Evolutionary conservation across 2,888 invertebrate genomes (phyloP).

Genomic region (Quadroppia sp.): DNA sequence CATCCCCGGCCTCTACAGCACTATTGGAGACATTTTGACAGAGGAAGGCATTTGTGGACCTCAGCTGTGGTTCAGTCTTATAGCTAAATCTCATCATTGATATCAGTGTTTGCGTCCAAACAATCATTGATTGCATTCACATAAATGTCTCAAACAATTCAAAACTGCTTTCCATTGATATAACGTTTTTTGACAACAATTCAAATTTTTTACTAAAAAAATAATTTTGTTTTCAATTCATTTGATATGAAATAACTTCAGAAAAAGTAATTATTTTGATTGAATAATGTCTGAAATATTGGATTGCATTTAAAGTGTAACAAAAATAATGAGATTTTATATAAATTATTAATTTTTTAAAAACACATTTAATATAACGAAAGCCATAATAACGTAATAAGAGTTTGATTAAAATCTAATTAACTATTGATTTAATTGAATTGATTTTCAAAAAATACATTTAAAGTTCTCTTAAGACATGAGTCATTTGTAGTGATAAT

Average conservation of each 20-base stretch:
- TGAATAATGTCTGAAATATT: too few relatives aligned
- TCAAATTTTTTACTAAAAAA: too few relatives aligned
- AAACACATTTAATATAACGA: too few relatives aligned
- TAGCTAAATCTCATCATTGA: conserved; percentile 1
- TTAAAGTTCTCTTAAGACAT: background rate
- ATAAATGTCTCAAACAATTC: background rate
- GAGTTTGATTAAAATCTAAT: background rate
- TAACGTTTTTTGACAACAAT: too few relatives aligned
- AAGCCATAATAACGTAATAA: too few relatives aligned
- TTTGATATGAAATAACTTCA: too few relatives aligned
- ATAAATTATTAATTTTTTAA: too few relatives aligned
- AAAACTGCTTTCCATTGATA: too few relatives aligned
- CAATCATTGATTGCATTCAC: background rate
- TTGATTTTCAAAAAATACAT: background rate
- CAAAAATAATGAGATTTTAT: too few relatives aligned
- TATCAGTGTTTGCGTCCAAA: background rate
- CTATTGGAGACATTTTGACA: conserved; percentile 10
- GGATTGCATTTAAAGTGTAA: too few relatives aligned
- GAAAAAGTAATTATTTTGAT: too few relatives aligned
- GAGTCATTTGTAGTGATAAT: background rate
- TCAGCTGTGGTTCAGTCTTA: background rate
- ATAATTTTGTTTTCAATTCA: too few relatives aligned
- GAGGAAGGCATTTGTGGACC: background rate
- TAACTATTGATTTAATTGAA: background rate
- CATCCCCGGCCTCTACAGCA: background rate